Conservation (phyloP, 2,113 vertebrate species). For the Bagarius yarrelli region DNA sequence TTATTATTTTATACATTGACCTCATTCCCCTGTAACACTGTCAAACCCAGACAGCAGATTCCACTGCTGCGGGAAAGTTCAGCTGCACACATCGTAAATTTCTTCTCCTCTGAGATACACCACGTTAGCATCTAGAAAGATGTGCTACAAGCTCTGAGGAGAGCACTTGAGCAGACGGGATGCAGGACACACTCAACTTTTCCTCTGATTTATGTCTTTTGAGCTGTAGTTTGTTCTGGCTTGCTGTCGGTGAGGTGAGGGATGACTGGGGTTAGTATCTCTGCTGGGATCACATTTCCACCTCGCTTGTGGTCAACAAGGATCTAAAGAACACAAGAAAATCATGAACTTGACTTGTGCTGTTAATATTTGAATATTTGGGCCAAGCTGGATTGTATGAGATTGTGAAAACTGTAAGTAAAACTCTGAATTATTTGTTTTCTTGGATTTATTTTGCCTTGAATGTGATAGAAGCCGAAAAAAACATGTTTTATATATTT, state of each 20-base stretch:
- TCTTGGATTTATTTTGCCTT: neutral
- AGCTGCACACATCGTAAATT: conserved; percentile 67
- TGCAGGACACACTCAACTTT: neutral
- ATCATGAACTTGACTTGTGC: neutral
- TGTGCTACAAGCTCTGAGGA: conserved; percentile 1
- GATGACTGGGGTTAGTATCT: neutral
- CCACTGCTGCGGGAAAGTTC: conserved; percentile 57
- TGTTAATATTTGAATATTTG: neutral
- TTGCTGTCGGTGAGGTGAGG: neutral
- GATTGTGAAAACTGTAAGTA: no score
- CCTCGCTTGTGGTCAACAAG: neutral
- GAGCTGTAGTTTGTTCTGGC: neutral
- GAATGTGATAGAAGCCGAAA: neutral
- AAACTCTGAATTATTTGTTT: neutral
- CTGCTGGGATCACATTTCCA: neutral
- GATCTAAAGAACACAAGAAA: neutral
- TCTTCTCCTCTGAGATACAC: conserved; percentile 57
- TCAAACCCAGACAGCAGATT: conserved; percentile 68
- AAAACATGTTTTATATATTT: neutral
- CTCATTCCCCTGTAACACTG: conserved; percentile 61
- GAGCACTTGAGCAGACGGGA: neutral
- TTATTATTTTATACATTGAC: neutral
- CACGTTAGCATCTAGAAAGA: conserved; percentile 1
- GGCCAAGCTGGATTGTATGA: no score
- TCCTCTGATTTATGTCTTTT: conserved; percentile 17